Evolutionary conservation across 2,797 vertebrate genomes (phyloP).

Genomic region (Lemur catta): DNA sequence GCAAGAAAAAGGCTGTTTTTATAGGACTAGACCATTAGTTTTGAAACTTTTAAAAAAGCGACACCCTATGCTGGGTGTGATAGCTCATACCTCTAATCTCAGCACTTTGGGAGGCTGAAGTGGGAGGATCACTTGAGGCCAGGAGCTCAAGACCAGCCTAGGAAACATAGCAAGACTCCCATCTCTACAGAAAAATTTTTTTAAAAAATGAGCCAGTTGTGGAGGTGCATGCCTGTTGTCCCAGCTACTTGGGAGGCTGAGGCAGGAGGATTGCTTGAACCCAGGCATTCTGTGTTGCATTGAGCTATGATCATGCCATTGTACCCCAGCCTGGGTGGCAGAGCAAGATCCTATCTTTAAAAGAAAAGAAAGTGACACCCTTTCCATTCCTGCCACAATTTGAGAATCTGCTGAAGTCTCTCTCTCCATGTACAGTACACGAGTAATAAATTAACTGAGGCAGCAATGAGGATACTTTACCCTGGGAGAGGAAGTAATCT

Average conservation of each 20-base stretch:
- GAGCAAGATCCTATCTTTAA: not conserved
- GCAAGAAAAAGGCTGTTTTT: not conserved
- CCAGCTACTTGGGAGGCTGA: too few relatives aligned
- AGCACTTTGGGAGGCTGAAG: not conserved
- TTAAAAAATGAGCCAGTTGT: not conserved
- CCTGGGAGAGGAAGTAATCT: not conserved
- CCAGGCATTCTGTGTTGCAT: not conserved
- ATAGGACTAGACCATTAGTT: not conserved
- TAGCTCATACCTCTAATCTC: not conserved
- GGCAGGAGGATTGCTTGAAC: not conserved
- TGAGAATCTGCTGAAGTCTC: not conserved
- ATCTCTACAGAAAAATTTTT: not conserved
- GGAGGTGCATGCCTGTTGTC: not conserved
- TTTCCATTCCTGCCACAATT: not conserved
- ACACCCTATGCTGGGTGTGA: not conserved
- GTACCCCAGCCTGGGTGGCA: not conserved
- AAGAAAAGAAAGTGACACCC: not conserved
- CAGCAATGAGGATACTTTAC: not conserved
- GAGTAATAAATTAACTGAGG: not conserved
- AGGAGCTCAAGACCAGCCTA: not conserved
- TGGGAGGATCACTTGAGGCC: not conserved
- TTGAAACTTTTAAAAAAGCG: not conserved
- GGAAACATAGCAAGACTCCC: not conserved
- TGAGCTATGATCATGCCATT: not conserved
- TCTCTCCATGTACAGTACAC: not conserved